Percentiles rank a stretch among this genome's conserved stretches.
These are phyloP conservation scores for Trichacis sp. DNA, from an alignment of 2,888 invertebrate species.

Conservation along the genomic window DNA sequence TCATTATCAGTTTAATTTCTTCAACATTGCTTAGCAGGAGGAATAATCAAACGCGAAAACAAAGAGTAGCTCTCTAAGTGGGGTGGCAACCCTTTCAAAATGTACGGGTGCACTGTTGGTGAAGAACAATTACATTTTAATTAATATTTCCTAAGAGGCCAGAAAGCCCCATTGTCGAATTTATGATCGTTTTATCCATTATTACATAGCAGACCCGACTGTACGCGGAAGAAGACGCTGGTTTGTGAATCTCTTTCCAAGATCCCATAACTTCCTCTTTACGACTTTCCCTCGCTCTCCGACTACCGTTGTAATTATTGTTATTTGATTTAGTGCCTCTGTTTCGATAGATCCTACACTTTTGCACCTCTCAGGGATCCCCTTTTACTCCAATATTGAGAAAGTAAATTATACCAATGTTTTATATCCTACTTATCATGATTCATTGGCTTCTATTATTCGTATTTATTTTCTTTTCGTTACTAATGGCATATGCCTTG, in stretches of 20 bases:
- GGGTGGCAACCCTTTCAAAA: slow-evolving; percentile 45
- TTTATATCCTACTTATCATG: neutral
- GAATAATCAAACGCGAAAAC: slow-evolving; percentile 60
- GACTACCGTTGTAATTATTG: slow-evolving; percentile 55
- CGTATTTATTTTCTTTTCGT: neutral
- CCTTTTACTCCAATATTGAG: neutral
- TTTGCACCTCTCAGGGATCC: neutral
- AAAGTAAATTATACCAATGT: neutral
- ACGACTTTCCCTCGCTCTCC: slow-evolving; percentile 58
- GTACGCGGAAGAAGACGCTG: slow-evolving; percentile 45
- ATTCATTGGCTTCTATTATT: neutral
- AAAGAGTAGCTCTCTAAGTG: slow-evolving; percentile 55
- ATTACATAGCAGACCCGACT: slow-evolving; percentile 57
- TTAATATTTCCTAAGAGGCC: slow-evolving; percentile 69
- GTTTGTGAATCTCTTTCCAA: slow-evolving; percentile 63
- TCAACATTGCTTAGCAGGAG: slow-evolving; percentile 32
- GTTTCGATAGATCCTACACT: slow-evolving; percentile 45
- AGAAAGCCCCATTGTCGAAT: slow-evolving; percentile 66
- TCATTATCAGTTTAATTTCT: slow-evolving; percentile 1
- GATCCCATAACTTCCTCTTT: slow-evolving; percentile 68
- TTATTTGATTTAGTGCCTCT: slow-evolving; percentile 55
- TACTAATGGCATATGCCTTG: no score
- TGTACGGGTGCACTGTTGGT: slow-evolving; percentile 46
- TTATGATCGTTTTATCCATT: slow-evolving; percentile 70
- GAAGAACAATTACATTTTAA: slow-evolving; percentile 70